phyloP scores from a whole-genome alignment of 1,140 invertebrate genomes.

The Drosophila persimilis region DNA sequence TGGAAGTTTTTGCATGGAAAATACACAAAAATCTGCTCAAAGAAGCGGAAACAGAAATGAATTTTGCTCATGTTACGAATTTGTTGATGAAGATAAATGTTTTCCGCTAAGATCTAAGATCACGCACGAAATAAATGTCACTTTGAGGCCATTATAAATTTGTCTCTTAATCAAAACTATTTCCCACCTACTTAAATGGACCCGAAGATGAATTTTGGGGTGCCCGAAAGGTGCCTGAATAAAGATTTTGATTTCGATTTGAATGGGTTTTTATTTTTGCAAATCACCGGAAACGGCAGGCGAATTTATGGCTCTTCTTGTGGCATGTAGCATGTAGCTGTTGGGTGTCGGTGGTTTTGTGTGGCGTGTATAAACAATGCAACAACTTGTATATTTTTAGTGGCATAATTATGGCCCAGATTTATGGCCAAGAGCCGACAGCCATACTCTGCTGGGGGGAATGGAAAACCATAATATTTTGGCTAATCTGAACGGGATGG shows the following conservation, averaged over 20 bases:
- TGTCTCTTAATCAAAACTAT: constrained; percentile 12
- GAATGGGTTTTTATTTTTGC: constrained; percentile 29
- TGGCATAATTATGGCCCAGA: constrained; percentile 29
- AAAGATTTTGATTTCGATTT: constrained; percentile 9
- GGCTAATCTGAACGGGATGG: constrained; percentile 35
- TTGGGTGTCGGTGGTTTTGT: constrained; percentile 6
- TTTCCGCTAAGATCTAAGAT: constrained; percentile 9
- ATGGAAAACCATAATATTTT: constrained; percentile 32
- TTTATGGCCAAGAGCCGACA: constrained; percentile 16
- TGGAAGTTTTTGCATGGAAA: no score
- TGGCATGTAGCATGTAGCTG: background rate
- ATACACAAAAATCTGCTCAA: no score
- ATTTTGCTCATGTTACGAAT: background rate
- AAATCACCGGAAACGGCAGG: constrained; percentile 49
- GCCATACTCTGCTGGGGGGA: constrained; percentile 18
- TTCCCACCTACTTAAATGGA: constrained; percentile 24
- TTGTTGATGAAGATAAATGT: constrained; percentile 15
- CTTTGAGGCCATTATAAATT: constrained; percentile 22
- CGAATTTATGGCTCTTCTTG: constrained; percentile 25
- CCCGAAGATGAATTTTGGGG: background rate
- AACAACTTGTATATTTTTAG: constrained; percentile 34
- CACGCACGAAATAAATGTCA: constrained; percentile 23
- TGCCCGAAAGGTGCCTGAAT: background rate
- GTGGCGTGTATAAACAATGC: constrained; percentile 28
- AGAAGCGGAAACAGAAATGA: no score